These are phyloP conservation scores for Lophura nycthemera DNA, from an alignment of 2,113 vertebrate genomes.

Conservation along the genomic window DNA sequence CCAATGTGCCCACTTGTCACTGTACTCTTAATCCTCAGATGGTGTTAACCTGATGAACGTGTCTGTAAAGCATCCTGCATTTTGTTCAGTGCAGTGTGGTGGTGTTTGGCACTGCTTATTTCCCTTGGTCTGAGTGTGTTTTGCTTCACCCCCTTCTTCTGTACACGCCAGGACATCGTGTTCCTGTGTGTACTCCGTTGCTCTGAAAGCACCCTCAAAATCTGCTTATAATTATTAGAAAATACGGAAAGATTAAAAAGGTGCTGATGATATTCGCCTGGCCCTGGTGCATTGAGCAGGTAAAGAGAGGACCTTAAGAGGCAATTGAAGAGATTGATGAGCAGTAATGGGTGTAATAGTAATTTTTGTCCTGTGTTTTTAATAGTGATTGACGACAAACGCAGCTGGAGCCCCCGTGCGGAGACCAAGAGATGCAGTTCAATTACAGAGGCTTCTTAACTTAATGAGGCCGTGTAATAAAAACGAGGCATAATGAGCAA, in stretches of 20 bases:
- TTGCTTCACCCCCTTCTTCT: background rate
- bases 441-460: constrained; percentile 56
- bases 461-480: constrained; percentile 60
- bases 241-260: background rate
- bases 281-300: constrained; percentile 35
- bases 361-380: constrained; percentile 63
- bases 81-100: background rate
- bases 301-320: constrained; percentile 36
- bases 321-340: constrained; percentile 48
- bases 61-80: background rate
- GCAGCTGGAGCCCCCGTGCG: constrained; percentile 25
- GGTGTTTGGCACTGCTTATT: background rate
- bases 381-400: constrained; percentile 22
- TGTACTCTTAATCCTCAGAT: background rate
- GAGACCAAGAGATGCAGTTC: constrained; percentile 56
- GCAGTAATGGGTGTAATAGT: constrained; percentile 25
- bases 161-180: rapidly evolving
- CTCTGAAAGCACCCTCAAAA: constrained; percentile 4
- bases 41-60: background rate
- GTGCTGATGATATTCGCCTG: background rate
- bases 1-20: background rate
- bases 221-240: constrained; percentile 3
- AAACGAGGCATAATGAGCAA: constrained; percentile 52
- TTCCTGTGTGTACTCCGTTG: background rate
- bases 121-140: background rate